phyloP scores from a whole-genome alignment of 2,888 invertebrate genomes.

The Eristalis tenax region DNA sequence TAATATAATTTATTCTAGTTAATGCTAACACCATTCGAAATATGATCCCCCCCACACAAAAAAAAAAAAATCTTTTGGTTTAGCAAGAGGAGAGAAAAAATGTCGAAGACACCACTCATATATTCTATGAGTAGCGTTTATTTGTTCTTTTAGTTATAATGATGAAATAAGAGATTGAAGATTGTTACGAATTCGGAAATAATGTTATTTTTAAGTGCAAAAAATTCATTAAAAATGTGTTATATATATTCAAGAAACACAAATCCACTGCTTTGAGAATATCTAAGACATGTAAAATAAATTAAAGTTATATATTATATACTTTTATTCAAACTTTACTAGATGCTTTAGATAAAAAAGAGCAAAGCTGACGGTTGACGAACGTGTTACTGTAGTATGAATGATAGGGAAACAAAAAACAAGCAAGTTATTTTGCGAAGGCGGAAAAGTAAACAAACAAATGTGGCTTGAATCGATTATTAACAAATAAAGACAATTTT shows the following conservation, averaged over 20 bases:
- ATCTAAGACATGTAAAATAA: slow-evolving; percentile 44
- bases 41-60: not conserved
- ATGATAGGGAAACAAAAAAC: slow-evolving; percentile 29
- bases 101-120: not conserved
- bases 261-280: slow-evolving; percentile 53
- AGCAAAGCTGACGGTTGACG: slow-evolving; percentile 1
- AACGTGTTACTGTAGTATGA: slow-evolving; percentile 24
- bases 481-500: slow-evolving; percentile 68
- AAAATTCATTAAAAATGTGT: slow-evolving; percentile 15
- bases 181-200: slow-evolving; percentile 40
- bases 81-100: not conserved
- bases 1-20: slow-evolving; percentile 59
- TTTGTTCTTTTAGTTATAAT: slow-evolving; percentile 4
- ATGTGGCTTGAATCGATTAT: slow-evolving; percentile 67
- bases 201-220: slow-evolving; percentile 44
- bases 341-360: slow-evolving; percentile 41
- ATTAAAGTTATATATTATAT: slow-evolving; percentile 8
- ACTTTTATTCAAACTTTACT: slow-evolving; percentile 36
- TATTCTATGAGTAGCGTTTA: slow-evolving; percentile 1
- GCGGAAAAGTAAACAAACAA: slow-evolving; percentile 27
- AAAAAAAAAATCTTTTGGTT: not conserved
- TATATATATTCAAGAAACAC: slow-evolving; percentile 30
- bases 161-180: not conserved
- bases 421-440: slow-evolving; percentile 49
- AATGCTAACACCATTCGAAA: not conserved